A percentile compares a stretch with the other conserved stretches of the same genome.
phyloP scores from a whole-genome alignment of 2,888 invertebrate species.

The Chrysolina haemoptera region DNA sequence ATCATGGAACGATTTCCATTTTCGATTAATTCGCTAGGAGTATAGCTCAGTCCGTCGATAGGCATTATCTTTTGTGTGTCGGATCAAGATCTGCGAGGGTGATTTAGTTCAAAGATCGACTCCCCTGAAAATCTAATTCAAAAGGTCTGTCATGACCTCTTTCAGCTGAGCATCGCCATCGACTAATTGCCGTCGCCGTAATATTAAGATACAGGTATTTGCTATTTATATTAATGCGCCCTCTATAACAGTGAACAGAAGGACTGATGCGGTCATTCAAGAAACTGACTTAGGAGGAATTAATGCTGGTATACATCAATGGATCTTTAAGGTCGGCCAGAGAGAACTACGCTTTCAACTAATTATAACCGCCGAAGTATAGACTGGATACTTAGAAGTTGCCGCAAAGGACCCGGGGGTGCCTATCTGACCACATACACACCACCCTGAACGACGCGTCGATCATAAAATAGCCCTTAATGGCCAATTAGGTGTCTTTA shows the following conservation, averaged over 20 bases:
- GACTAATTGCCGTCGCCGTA: slow-evolving; percentile 18
- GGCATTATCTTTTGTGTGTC: slow-evolving; percentile 63
- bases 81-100: slow-evolving; percentile 44
- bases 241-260: slow-evolving; percentile 33
- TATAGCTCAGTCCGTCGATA: slow-evolving; percentile 57
- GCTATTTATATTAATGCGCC: slow-evolving; percentile 32
- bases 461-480: slow-evolving; percentile 64
- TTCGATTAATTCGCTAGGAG: neutral
- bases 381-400: slow-evolving; percentile 66
- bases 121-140: slow-evolving; percentile 34
- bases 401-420: slow-evolving; percentile 58
- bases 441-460: slow-evolving; percentile 59
- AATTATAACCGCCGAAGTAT: slow-evolving; percentile 66
- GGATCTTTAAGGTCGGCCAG: slow-evolving; percentile 64
- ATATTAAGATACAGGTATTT: slow-evolving; percentile 25
- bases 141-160: slow-evolving; percentile 34
- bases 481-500: slow-evolving; percentile 64
- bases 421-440: slow-evolving; percentile 66
- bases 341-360: slow-evolving; percentile 63
- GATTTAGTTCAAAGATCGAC: slow-evolving; percentile 38
- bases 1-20: neutral
- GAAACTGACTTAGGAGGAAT: slow-evolving; percentile 66
- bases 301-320: slow-evolving; percentile 65
- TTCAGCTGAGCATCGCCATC: slow-evolving; percentile 33
- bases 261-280: slow-evolving; percentile 62